Percentiles rank a stretch among this genome's conserved stretches.
Conservation (phyloP, 2,797 vertebrate genomes). For the Notolepis coatsorum region DNA sequence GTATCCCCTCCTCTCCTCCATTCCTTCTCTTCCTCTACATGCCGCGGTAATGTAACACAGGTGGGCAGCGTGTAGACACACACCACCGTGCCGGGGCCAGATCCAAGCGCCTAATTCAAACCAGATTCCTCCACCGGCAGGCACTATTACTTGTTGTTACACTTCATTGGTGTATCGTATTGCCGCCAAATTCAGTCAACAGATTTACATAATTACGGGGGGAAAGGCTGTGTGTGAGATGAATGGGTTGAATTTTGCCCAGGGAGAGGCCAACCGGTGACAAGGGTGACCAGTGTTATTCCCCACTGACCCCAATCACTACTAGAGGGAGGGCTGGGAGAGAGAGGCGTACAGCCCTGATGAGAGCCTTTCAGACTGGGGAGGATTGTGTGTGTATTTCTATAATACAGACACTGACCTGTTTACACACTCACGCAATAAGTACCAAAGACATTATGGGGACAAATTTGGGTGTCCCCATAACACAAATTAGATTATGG, state of each 20-base stretch:
- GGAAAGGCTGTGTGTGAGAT: constrained; percentile 71
- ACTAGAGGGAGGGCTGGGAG: constrained; percentile 19
- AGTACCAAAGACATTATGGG: no score
- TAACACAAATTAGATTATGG: no score
- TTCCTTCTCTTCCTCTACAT: constrained; percentile 41
- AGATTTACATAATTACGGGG: constrained; percentile 83
- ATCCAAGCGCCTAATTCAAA: constrained; percentile 73
- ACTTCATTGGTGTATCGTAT: constrained; percentile 76
- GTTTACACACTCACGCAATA: no score
- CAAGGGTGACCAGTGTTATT: constrained; percentile 59
- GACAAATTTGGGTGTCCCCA: no score
- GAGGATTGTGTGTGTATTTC: not conserved
- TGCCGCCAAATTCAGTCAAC: constrained; percentile 78
- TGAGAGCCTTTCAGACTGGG: constrained; percentile 34
- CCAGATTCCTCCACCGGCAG: constrained; percentile 69
- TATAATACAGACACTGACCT: not conserved
- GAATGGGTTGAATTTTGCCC: constrained; percentile 82
- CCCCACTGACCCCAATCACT: constrained; percentile 63
- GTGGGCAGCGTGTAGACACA: constrained; percentile 67
- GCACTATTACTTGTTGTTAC: constrained; percentile 73
- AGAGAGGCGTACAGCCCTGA: constrained; percentile 26
- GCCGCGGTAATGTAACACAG: constrained; percentile 76
- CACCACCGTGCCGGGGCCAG: constrained; percentile 22
- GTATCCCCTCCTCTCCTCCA: constrained; percentile 21
- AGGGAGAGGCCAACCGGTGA: constrained; percentile 73